Conservation (phyloP, 1,140 invertebrate genomes). For the Conus betulinus region DNA sequence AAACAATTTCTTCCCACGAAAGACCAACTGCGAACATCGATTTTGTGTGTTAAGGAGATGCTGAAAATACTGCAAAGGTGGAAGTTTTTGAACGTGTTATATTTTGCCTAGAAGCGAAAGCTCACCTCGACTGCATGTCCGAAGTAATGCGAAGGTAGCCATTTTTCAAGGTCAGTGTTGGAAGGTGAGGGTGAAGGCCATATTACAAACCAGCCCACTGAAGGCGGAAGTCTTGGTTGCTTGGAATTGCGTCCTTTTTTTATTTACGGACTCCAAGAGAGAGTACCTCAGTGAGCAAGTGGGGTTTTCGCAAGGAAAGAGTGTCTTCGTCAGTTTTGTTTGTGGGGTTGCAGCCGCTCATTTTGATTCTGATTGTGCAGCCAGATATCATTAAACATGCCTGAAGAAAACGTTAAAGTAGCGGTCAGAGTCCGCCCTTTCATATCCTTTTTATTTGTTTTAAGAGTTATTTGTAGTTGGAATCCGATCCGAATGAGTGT, state of each 20-base stretch:
- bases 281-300: not conserved
- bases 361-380: not conserved
- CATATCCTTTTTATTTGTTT: conserved; percentile 76
- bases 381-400: conserved; percentile 17
- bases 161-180: conserved; percentile 25
- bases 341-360: too few relatives aligned
- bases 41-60: too few relatives aligned
- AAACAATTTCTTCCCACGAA: too few relatives aligned
- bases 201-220: too few relatives aligned
- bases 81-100: not conserved
- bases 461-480: too few relatives aligned
- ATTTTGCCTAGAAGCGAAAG: not conserved
- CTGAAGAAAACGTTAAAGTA: conserved; percentile 79
- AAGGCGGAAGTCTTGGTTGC: conserved; percentile 42
- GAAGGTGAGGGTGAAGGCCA: conserved; percentile 28
- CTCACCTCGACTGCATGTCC: conserved; percentile 34
- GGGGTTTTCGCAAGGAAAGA: not conserved
- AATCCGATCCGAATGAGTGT: too few relatives aligned
- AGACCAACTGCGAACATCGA: too few relatives aligned
- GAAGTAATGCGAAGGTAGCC: conserved; percentile 25
- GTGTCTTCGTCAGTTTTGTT: not conserved
- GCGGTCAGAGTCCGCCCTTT: conserved; percentile 81
- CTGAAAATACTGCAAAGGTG: too few relatives aligned
- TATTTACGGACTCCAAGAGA: conserved; percentile 39
- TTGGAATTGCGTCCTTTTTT: conserved; percentile 43